A percentile compares a stretch with the other conserved stretches of the same genome.
These are phyloP conservation scores for Dipodomys stephensi DNA, from an alignment of 2,113 vertebrate genomes.

Conservation along the genomic window DNA sequence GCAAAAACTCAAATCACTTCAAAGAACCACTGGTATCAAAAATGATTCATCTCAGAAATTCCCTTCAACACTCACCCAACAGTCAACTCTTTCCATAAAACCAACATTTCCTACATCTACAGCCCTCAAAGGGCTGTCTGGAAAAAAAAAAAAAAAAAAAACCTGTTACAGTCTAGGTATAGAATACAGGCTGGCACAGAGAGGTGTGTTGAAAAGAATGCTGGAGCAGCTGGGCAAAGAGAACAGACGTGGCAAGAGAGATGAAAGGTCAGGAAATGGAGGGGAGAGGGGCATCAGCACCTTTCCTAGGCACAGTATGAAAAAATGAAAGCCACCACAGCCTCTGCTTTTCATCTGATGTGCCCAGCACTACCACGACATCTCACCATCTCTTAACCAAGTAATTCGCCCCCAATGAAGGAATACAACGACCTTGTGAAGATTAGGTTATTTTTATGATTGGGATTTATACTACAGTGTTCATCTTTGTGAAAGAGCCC, in stretches of 20 bases:
- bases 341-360: not conserved
- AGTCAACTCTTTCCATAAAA: slow-evolving; percentile 37
- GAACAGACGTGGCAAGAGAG: slow-evolving; percentile 15
- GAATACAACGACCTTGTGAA: not conserved
- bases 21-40: slow-evolving; percentile 32
- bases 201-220: not conserved
- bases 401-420: not conserved
- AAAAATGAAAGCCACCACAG: not conserved
- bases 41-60: slow-evolving; percentile 45
- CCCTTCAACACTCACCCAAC: not conserved
- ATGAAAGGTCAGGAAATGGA: not conserved
- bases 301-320: not conserved
- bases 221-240: slow-evolving; percentile 9
- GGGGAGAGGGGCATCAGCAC: not conserved
- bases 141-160: not conserved
- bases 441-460: not conserved
- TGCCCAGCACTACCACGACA: not conserved
- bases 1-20: slow-evolving; percentile 64
- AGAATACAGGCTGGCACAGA: slow-evolving; percentile 33
- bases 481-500: not conserved
- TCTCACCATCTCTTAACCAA: not conserved
- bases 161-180: slow-evolving; percentile 9
- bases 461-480: slow-evolving; percentile 37
- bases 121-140: not conserved
- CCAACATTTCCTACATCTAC: not conserved